These are phyloP conservation scores for Falco naumanni DNA, from an alignment of 2,797 vertebrate species.

Conservation along the genomic window DNA sequence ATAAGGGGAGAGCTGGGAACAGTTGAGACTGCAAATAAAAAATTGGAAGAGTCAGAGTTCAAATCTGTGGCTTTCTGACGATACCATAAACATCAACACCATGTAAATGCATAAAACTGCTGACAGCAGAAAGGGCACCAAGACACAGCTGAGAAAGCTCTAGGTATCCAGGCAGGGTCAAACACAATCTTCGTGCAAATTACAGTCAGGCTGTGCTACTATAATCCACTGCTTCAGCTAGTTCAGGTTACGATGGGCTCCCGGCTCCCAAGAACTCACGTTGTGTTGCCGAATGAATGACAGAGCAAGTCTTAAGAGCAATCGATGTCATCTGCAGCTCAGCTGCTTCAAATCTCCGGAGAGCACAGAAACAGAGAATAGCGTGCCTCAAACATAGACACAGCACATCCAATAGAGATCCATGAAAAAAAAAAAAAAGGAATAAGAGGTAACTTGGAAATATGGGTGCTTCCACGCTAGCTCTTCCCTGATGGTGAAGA, in stretches of 20 bases:
- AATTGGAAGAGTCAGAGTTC: background rate
- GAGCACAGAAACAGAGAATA: background rate
- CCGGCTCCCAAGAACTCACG: background rate
- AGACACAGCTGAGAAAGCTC: background rate
- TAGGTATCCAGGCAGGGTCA: background rate
- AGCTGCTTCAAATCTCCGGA: accelerated
- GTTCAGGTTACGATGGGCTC: background rate
- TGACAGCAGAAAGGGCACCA: background rate
- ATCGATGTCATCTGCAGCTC: background rate
- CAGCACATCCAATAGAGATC: accelerated
- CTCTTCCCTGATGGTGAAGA: background rate
- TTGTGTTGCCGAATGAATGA: background rate
- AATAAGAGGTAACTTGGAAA: background rate
- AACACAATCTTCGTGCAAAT: background rate
- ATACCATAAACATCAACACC: accelerated
- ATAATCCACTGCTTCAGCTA: background rate
- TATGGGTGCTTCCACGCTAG: accelerated
- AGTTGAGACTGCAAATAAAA: background rate
- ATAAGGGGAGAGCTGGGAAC: background rate
- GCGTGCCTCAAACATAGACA: accelerated
- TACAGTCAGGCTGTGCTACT: background rate
- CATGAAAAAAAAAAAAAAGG: accelerated
- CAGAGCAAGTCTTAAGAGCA: background rate
- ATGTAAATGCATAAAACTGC: background rate
- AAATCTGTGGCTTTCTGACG: background rate